A percentile compares a stretch with the other conserved stretches of the same genome.
These are phyloP conservation scores for Mormyrus hasselquistii DNA, from an alignment of 2,797 vertebrate species.

Conservation along the genomic window DNA sequence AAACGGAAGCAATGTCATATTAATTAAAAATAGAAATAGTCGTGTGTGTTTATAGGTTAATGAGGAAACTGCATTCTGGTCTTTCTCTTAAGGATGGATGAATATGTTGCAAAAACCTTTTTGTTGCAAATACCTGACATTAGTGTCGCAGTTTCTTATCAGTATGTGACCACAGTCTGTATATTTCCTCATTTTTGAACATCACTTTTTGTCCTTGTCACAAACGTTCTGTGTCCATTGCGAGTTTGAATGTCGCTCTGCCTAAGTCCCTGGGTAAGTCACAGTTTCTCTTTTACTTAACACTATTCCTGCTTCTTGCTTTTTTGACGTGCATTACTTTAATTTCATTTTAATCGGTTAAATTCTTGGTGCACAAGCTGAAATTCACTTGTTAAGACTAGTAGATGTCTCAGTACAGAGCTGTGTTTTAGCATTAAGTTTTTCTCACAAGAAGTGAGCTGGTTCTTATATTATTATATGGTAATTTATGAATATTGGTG, in stretches of 20 bases:
- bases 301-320: neutral
- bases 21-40: neutral
- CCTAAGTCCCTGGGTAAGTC: neutral
- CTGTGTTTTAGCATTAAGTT: neutral
- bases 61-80: neutral
- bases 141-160: neutral
- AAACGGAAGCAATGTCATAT: neutral
- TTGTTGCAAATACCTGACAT: neutral
- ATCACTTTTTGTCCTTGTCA: slow-evolving; percentile 1
- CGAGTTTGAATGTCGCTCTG: neutral
- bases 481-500: neutral
- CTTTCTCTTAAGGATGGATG: neutral
- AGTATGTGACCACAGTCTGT: neutral
- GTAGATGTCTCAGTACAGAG: neutral
- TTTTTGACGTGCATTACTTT: neutral
- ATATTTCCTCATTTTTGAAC: neutral
- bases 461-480: no score
- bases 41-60: neutral
- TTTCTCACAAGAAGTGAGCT: neutral
- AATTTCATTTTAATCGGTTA: neutral
- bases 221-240: neutral
- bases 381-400: neutral
- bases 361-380: neutral
- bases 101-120: neutral
- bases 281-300: neutral